Base-by-base conservation (phyloP, 2,797 vertebrate genomes). In the Tragelaphus eurycerus region DNA sequence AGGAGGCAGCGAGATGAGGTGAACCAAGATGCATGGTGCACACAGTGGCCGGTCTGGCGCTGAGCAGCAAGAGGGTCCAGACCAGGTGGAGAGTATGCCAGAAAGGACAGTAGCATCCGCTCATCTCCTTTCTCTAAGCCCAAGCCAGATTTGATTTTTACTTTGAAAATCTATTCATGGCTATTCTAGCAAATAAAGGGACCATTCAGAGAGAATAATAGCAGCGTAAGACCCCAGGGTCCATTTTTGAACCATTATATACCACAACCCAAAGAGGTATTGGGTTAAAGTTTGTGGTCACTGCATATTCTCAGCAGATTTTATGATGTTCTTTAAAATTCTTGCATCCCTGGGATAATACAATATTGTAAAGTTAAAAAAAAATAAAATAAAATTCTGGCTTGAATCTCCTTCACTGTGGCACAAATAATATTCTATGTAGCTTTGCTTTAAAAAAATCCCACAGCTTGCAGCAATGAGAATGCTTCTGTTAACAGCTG, bases 271-370 rank as follows among this genome's bases (percentile, higher is more conserved):
- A 86, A 62, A 95, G 48, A 19, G 81, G 38, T 60, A 27, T 38
- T n/a, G 67, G 79, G 19, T 88, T 91, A 87, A 50, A 25, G 38
- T 67, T 79, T 97, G 50, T 89, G 84, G 71, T 94, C 74, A 96
- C 50, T 78, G 14, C 81, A 92, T 94, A 67, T 76, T 93, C 82
- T 93, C 57, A 87, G 67, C 1, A 82, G 55, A 94, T 93, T 96
- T 97, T 96, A 94, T 97, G 84, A 85, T 89, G 17, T 31, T 97
- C 27, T 88, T 97, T 96, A 92, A 94, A 94, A 92, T 94, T 9
- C 81, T 97, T 43, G 43, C 43, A 43, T 43, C 43, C 43, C 43
- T 43, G 43, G 43, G 43, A 43, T 43, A 43, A 43, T 43, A 43
- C 43, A 43, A 43, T 43, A 43, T 43, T 43, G 43, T 43, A 43